These are phyloP conservation scores for Oligia fasciuncula DNA, from an alignment of 2,888 invertebrate species.

Conservation along the genomic window DNA sequence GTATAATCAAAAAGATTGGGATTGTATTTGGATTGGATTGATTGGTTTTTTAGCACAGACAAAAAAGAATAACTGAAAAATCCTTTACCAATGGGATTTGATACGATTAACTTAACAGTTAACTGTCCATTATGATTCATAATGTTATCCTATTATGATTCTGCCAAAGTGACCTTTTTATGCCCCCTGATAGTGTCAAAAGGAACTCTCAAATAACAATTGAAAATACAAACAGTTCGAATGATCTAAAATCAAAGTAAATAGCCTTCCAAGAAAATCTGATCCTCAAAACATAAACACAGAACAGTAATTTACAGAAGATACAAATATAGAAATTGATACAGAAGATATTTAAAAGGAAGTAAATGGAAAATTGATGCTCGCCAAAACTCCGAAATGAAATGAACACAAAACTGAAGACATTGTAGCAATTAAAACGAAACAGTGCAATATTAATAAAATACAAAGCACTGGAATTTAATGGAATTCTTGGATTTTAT, in stretches of 20 bases:
- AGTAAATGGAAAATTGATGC: conserved; percentile 33
- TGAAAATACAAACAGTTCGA: not conserved
- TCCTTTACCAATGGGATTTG: too few relatives aligned
- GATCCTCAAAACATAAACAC: not conserved
- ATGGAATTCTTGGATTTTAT: conserved; percentile 31
- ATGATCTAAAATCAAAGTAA: conserved; percentile 1
- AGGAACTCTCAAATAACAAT: not conserved
- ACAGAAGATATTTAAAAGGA: conserved; percentile 12
- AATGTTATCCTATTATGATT: too few relatives aligned
- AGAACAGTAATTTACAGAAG: conserved; percentile 9
- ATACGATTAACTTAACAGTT: too few relatives aligned
- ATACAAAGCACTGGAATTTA: conserved; percentile 42
- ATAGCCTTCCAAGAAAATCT: not conserved
- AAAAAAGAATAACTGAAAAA: too few relatives aligned
- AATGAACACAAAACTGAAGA: conserved; percentile 40
- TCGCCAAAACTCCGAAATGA: conserved; percentile 34
- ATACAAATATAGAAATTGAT: conserved; percentile 15
- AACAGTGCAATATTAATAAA: conserved; percentile 47
- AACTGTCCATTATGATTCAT: too few relatives aligned
- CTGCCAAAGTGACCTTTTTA: too few relatives aligned
- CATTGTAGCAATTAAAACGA: conserved; percentile 43
- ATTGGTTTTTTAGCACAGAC: too few relatives aligned
- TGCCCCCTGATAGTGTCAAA: too few relatives aligned
- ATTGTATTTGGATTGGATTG: too few relatives aligned
- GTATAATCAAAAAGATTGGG: too few relatives aligned